Evolutionary conservation across 1,140 invertebrate species (phyloP).

Genomic region (Mylabris phalerata): DNA sequence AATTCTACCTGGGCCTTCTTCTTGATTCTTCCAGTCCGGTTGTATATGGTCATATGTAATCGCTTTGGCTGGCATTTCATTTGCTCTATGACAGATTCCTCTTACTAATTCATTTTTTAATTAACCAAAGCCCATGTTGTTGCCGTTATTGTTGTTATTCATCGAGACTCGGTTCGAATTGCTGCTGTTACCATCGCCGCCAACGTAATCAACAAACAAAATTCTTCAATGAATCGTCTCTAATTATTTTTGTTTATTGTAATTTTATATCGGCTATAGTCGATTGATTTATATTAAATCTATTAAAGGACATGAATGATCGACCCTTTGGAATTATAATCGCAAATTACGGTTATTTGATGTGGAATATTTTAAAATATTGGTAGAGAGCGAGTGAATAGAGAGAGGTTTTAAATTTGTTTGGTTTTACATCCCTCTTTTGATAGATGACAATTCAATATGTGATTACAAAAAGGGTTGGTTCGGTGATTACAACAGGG

Average conservation of each 20-base stretch:
- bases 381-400: constrained; percentile 1
- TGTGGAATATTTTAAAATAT: constrained; percentile 1
- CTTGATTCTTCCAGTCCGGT: not conserved
- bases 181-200: too few species aligned
- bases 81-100: constrained; percentile 39
- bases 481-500: constrained; percentile 12
- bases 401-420: constrained; percentile 20
- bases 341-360: constrained; percentile 26
- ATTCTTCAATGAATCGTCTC: not conserved
- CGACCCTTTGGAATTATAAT: constrained; percentile 16
- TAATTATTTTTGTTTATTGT: too few species aligned
- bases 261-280: too few species aligned
- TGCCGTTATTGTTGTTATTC: too few species aligned
- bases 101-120: constrained; percentile 40
- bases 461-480: constrained; percentile 26
- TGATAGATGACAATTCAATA: constrained; percentile 28
- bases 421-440: constrained; percentile 20
- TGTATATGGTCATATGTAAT: constrained; percentile 26
- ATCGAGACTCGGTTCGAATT: too few species aligned
- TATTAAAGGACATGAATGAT: too few species aligned
- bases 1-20: constrained; percentile 24
- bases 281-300: too few species aligned
- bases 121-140: constrained; percentile 22
- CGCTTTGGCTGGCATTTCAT: constrained; percentile 36
- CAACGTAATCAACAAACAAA: too few species aligned